phyloP scores from a whole-genome alignment of 2,113 vertebrate species.

The Amphiprion percula region DNA sequence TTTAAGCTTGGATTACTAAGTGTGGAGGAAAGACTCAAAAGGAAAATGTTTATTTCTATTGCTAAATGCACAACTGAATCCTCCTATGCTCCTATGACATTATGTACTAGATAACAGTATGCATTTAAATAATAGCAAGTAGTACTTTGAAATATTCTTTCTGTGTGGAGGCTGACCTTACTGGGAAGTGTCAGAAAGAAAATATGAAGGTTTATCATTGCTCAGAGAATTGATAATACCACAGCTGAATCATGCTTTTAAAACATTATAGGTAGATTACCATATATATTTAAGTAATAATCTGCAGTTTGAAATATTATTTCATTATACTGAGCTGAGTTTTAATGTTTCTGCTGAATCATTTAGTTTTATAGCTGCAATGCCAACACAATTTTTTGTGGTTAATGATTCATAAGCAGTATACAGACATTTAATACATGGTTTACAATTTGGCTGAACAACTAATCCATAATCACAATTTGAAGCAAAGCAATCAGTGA shows the following conservation, averaged over 20 bases:
- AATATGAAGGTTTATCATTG: neutral
- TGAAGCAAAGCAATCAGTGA: no score
- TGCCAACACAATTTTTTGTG: neutral
- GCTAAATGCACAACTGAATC: neutral
- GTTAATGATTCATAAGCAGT: no score
- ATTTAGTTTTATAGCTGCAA: neutral
- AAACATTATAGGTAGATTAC: no score
- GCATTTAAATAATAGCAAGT: neutral
- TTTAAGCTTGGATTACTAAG: constrained; percentile 29
- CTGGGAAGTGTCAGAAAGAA: neutral
- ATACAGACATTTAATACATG: no score
- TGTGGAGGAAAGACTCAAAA: constrained; percentile 10
- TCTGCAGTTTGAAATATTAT: neutral
- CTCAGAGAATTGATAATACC: neutral
- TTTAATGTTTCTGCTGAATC: neutral
- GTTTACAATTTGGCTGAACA: no score
- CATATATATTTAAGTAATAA: neutral
- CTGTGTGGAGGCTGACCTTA: neutral
- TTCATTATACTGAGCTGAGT: neutral
- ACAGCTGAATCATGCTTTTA: neutral
- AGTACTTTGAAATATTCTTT: neutral
- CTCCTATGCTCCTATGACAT: neutral
- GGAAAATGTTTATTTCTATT: constrained; percentile 20
- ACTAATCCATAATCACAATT: no score
- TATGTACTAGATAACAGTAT: no score